Percentiles rank a stretch among this genome's conserved stretches.
phyloP scores from a whole-genome alignment of 2,113 vertebrate genomes.

The Podocnemis expansa region DNA sequence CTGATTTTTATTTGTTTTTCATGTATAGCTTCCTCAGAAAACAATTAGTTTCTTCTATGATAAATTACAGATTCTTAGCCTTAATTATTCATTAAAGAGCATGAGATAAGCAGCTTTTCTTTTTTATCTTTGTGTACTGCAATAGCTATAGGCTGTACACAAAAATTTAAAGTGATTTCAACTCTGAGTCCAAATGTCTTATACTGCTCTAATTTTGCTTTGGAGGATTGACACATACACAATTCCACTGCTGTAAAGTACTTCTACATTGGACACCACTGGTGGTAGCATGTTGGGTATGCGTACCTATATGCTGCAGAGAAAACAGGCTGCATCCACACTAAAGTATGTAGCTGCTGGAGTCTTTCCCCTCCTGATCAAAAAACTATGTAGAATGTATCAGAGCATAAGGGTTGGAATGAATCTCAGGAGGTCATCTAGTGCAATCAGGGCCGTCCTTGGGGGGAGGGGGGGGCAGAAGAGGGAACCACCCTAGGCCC shows the following conservation, averaged over 20 bases:
- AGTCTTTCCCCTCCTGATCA: neutral
- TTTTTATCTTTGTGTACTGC: neutral
- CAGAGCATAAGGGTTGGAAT: no score
- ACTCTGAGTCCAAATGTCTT: neutral
- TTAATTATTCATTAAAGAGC: neutral
- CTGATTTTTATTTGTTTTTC: neutral
- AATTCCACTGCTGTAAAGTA: neutral
- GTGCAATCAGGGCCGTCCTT: no score
- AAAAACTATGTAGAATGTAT: no score
- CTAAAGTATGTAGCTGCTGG: neutral
- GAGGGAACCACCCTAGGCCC: no score
- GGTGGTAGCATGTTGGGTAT: neutral
- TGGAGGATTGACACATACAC: neutral
- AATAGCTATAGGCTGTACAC: neutral
- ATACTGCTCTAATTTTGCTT: neutral
- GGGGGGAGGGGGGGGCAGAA: no score
- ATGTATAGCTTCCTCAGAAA: neutral
- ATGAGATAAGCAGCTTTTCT: neutral
- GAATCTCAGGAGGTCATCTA: no score
- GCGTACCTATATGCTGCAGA: neutral
- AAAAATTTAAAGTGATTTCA: neutral
- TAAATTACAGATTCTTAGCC: neutral
- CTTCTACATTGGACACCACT: neutral
- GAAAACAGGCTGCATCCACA: neutral
- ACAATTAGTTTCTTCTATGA: neutral